phyloP scores from a whole-genome alignment of 2,888 invertebrate species.

The Formica aserva region DNA sequence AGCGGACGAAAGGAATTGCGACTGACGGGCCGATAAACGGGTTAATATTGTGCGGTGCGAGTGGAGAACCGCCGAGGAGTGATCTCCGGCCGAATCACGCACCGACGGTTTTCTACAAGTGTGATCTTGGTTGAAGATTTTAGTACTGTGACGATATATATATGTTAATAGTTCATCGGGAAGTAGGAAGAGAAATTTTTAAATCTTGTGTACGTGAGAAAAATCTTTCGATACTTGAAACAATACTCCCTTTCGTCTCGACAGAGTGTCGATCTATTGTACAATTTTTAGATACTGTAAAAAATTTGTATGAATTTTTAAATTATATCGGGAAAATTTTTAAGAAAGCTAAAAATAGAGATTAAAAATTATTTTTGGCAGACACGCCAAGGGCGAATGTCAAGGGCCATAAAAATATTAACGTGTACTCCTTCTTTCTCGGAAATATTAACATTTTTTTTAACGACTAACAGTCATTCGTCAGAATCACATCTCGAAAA shows the following conservation, averaged over 20 bases:
- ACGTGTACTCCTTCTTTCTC: neutral
- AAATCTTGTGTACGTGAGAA: neutral
- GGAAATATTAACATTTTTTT: neutral
- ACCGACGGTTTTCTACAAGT: neutral
- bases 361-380: neutral
- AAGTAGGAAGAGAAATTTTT: neutral
- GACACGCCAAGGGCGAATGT: neutral
- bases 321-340: neutral
- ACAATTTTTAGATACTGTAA: neutral
- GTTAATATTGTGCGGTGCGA: conserved; percentile 22
- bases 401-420: neutral
- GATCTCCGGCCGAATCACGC: neutral
- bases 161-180: neutral
- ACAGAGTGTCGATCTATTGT: neutral
- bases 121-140: neutral
- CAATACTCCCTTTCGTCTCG: neutral
- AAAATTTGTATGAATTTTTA: neutral
- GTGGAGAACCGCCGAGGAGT: conserved; percentile 3
- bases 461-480: conserved; percentile 14
- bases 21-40: conserved; percentile 24
- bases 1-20: conserved; percentile 21
- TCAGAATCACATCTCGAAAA: conserved; percentile 24
- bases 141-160: conserved; percentile 11
- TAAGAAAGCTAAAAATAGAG: neutral
- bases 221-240: neutral